Percentiles rank a stretch among this genome's conserved stretches.
Evolutionary conservation across 2,888 invertebrate genomes (phyloP).

Genomic region (Euspilapteryx auroguttella): DNA sequence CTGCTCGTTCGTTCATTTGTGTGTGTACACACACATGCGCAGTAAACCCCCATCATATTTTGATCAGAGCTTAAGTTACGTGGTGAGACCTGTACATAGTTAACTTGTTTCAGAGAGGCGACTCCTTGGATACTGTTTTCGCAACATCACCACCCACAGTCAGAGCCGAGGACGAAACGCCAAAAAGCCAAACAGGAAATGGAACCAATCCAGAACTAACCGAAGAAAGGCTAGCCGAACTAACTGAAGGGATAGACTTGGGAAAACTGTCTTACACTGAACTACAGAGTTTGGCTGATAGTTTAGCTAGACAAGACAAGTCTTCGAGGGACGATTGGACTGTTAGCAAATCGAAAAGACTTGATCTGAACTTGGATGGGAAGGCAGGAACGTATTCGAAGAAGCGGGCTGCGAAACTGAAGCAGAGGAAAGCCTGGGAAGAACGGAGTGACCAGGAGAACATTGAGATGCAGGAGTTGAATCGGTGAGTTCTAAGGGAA

Average conservation of each 20-base stretch:
- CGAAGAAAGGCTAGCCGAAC: slow-evolving; percentile 38
- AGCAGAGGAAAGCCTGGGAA: slow-evolving; percentile 69
- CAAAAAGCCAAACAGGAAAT: slow-evolving; percentile 12
- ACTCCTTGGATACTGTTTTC: slow-evolving; percentile 69
- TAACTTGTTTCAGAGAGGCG: slow-evolving; percentile 71
- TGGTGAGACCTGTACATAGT: too few relatives aligned
- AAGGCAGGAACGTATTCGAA: slow-evolving; percentile 55
- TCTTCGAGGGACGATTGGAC: slow-evolving; percentile 51
- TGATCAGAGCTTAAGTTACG: too few relatives aligned
- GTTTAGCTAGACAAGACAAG: slow-evolving; percentile 36
- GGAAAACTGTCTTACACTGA: slow-evolving; percentile 43
- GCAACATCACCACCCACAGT: slow-evolving; percentile 61
- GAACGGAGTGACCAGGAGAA: slow-evolving; percentile 72
- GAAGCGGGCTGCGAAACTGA: slow-evolving; percentile 43
- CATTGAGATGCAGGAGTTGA: slow-evolving; percentile 68
- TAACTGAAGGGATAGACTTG: slow-evolving; percentile 41
- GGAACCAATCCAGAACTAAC: slow-evolving; percentile 14
- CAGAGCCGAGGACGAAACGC: slow-evolving; percentile 26
- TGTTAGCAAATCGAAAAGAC: slow-evolving; percentile 37
- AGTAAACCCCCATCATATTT: too few relatives aligned
- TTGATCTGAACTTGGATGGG: slow-evolving; percentile 44
- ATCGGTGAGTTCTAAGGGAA: slow-evolving; percentile 39
- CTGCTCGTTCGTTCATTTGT: too few relatives aligned
- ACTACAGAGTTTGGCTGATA: slow-evolving; percentile 44
- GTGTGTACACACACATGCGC: too few relatives aligned